phyloP scores from a whole-genome alignment of 2,797 vertebrate genomes.

The Garrulus glandarius region DNA sequence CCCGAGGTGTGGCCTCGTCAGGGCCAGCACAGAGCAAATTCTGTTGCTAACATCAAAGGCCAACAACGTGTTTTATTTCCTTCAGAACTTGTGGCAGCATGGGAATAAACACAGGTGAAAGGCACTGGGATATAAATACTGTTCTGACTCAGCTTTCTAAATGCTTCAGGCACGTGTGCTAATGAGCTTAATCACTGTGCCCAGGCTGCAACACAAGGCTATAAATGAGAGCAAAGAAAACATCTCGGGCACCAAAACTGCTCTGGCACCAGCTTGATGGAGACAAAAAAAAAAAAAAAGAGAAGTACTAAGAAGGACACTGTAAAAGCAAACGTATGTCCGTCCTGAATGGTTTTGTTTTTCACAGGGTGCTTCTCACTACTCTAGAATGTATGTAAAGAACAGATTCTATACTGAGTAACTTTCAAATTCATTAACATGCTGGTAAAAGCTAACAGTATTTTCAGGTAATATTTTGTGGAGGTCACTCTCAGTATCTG shows the following conservation, averaged over 20 bases:
- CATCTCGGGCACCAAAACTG: not conserved
- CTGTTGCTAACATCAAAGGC: not conserved
- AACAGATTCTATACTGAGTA: not conserved
- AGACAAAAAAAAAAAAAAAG: not conserved
- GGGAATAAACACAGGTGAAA: not conserved
- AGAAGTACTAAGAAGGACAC: not conserved
- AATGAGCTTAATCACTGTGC: not conserved
- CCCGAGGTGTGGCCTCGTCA: not conserved
- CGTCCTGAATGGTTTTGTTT: not conserved
- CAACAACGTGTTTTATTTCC: rapidly evolving
- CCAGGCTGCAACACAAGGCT: not conserved
- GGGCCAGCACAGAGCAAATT: rapidly evolving
- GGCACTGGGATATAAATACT: not conserved
- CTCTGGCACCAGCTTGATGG: not conserved
- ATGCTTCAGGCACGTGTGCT: not conserved
- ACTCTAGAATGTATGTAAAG: rapidly evolving
- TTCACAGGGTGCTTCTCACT: not conserved
- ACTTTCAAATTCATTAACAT: not conserved
- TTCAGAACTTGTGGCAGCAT: not conserved
- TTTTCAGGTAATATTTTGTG: rapidly evolving
- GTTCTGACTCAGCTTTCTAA: not conserved
- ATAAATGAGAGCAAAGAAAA: not conserved
- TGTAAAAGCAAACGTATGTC: rapidly evolving
- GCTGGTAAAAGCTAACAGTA: not conserved
- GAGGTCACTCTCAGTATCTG: not conserved